Conservation (phyloP, 2,888 invertebrate genomes). For the Exephanes ischioxanthus region DNA sequence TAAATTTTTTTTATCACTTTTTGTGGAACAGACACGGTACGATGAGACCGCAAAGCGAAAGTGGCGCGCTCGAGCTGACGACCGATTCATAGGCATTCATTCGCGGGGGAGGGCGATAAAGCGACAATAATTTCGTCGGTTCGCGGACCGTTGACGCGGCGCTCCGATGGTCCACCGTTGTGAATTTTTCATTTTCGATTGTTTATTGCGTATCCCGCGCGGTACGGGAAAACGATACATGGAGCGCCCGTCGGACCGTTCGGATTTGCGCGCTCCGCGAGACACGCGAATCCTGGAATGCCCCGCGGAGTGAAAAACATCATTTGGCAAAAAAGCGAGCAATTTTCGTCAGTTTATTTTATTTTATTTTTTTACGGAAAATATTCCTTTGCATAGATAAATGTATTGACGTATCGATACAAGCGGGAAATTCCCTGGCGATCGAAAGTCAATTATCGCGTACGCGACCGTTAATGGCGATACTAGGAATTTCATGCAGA, state of each 20-base stretch:
- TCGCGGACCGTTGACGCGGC: slow-evolving; percentile 45
- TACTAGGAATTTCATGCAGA: too few relatives aligned
- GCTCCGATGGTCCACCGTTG: slow-evolving; percentile 63
- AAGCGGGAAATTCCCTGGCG: too few relatives aligned
- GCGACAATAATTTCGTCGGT: slow-evolving; percentile 69
- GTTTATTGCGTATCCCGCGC: slow-evolving; percentile 4
- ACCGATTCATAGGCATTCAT: slow-evolving; percentile 66
- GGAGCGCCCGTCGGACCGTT: neutral
- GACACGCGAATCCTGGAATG: neutral
- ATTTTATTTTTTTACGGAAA: neutral
- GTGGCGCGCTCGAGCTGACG: neutral
- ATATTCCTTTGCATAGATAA: neutral
- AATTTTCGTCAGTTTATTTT: neutral
- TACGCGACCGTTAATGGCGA: too few relatives aligned
- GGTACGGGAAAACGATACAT: neutral
- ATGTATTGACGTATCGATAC: neutral
- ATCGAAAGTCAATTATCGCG: too few relatives aligned
- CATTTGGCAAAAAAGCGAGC: neutral
- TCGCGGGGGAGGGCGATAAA: slow-evolving; percentile 67
- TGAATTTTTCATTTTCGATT: slow-evolving; percentile 46
- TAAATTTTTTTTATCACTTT: neutral
- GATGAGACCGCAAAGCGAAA: neutral
- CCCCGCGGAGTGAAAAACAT: neutral
- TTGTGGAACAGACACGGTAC: neutral
- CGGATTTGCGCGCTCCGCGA: neutral